These are phyloP conservation scores for Hippopotamus amphibius DNA, from an alignment of 2,113 vertebrate genomes.

Conservation along the genomic window DNA sequence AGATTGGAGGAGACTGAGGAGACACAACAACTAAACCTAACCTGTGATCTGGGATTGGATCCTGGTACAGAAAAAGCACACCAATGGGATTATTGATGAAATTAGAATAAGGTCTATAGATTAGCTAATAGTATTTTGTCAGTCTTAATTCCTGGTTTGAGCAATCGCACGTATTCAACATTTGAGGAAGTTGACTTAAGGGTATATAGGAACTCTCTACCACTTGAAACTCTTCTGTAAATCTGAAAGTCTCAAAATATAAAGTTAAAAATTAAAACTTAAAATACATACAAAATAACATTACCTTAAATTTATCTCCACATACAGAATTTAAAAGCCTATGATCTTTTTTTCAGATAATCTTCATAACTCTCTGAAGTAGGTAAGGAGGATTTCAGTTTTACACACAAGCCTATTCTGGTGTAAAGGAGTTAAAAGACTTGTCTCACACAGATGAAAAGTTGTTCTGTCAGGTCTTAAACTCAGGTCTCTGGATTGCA, in stretches of 20 bases:
- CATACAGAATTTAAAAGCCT: neutral
- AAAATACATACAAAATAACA: conserved; percentile 6
- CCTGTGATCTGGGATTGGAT: neutral
- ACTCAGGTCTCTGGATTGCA: neutral
- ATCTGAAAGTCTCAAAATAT: conserved; percentile 44
- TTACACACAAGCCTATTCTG: neutral
- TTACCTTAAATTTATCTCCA: conserved; percentile 33
- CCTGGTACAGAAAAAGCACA: neutral
- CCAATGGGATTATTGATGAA: neutral
- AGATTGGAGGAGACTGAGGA: neutral
- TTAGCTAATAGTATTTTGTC: neutral
- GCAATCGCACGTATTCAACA: neutral
- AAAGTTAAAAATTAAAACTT: conserved; percentile 37
- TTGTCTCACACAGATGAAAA: neutral
- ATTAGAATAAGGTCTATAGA: neutral
- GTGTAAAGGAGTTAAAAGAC: neutral
- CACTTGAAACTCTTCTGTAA: conserved; percentile 3
- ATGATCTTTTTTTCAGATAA: neutral
- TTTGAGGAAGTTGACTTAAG: conserved; percentile 8
- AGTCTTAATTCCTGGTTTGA: conserved; percentile 19
- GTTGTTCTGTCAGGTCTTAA: neutral
- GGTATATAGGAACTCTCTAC: neutral
- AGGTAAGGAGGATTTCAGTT: neutral
- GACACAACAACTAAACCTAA: neutral
- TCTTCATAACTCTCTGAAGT: neutral